Base-by-base conservation (phyloP, 2,113 vertebrate species). In the Xiphorhynchus elegans region DNA sequence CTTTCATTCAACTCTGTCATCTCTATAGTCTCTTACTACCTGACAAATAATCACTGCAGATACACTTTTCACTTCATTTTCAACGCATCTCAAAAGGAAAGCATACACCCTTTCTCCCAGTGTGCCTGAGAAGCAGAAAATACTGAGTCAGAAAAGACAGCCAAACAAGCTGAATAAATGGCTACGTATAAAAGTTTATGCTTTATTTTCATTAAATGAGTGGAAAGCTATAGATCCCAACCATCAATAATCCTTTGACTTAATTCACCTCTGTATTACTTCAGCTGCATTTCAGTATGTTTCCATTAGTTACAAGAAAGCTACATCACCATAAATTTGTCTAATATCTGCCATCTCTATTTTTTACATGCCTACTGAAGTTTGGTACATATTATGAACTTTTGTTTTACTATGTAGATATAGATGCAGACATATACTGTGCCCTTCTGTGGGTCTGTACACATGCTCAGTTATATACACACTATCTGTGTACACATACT, bases 61-160 rank as follows among this genome's bases (percentile, higher is more conserved):
- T 86, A 89, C 1, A 21, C 50, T 88, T 96, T 84, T 84, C 77
- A 42, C 87, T 89, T 90, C n/a, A 66, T 94, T 96, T 97, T 95
- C 91, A 96, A 62, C 39, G 88, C 17, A 53, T 60, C 42, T 77
- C 40, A 73, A 42, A 80, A 95, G 39, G 23, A 77, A 67, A 23
- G 47, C 84, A 66, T 31, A n/a, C 46, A 90, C 40, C 75, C 33
- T 95, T 95, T 92, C 72, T 94, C 55, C 37, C 47, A 70, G 17
- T 68, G 25, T 72, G 37, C 62, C 55, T 56, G 93, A 84, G 42
- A 35, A 84, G 52, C 5, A 84, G 67, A 84, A 96, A 96, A 83
- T 66, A 60, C 50, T 49, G 8, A 70, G 26, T 84, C 40, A 86
- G 59, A 95, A 56, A 97, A 79, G 13, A 69, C 11, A 82, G 49